Base-by-base conservation (phyloP, 2,797 vertebrate genomes). In the Parauchenoglanis punctatus region DNA sequence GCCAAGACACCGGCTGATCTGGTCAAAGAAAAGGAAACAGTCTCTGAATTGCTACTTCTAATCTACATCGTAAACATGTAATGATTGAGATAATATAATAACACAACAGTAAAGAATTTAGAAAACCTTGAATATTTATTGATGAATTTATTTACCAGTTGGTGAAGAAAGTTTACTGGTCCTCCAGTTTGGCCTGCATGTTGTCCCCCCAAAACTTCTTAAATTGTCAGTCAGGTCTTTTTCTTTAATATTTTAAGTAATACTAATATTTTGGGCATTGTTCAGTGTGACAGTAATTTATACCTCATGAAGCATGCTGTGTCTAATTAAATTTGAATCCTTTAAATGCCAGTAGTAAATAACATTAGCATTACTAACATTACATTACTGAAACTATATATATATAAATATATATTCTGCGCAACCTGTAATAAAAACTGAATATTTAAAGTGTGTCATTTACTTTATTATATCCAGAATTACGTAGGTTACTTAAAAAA, bases 321-420 rank as follows among this genome's bases (percentile, higher is more conserved):
- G 44, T 85, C 44, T 84, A 56, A 31, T 63, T 67, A n/a, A 67
- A 35, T 84, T 23, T n/a, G 11, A 84, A 84, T 61, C 76, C 83
- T 85, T 81, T 81, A 73, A 72, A 81, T 20, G 59, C 28, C 25
- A 35, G 65, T 35, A 88, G 77, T 61, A 70, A 75, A 65, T 70
- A 20, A 65, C 67, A 72, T 77, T 28, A 73, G 52, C 1, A 20
- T 58, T n/a, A n/a, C 2, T 54, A 20, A 78, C 31, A 81, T 3
- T 49, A 49, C 46, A 49, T 49, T 49, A 8, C 83, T 81, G 81
- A 49, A 83, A 67, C 81, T 56, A 35, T 35, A 35, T 35, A 35
- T n/a, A 72, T 25, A n/a, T 61, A 61, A 84, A 81, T 80, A 68
- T 85, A 78, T 78, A 65, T 78, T 88, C 83, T 88, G 87, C 52